These are phyloP conservation scores for Syngnathoides biaculeatus DNA, from an alignment of 2,113 vertebrate species.

Conservation along the genomic window DNA sequence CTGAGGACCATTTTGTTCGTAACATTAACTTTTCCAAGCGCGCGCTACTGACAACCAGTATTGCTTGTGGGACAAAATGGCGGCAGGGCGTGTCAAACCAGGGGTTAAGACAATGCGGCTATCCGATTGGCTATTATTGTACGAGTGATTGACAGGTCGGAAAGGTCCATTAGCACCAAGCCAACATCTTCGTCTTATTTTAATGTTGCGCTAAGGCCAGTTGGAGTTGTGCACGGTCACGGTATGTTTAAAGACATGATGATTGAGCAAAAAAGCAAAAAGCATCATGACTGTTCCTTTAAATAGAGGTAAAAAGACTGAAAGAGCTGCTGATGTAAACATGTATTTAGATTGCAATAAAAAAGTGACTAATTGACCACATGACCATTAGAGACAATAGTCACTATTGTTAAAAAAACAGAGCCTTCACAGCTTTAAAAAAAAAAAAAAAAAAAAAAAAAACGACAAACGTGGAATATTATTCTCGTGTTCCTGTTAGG, in stretches of 20 bases:
- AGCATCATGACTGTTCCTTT: neutral
- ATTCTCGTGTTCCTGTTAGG: neutral
- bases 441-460: slow-evolving; percentile 1
- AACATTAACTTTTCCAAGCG: too few relatives aligned
- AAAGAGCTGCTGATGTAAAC: slow-evolving; percentile 1
- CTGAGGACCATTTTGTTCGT: too few relatives aligned
- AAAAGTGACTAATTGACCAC: slow-evolving; percentile 67
- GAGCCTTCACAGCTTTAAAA: slow-evolving; percentile 9
- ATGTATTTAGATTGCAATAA: neutral
- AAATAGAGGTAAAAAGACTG: neutral
- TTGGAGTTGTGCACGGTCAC: neutral
- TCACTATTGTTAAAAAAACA: slow-evolving; percentile 42
- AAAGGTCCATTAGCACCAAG: neutral
- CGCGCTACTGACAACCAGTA: too few relatives aligned
- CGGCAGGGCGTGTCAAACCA: too few relatives aligned
- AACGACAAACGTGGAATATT: neutral
- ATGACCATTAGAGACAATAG: slow-evolving; percentile 67
- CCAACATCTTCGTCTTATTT: neutral
- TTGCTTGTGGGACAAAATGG: too few relatives aligned
- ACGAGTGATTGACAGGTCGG: too few relatives aligned
- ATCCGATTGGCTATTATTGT: too few relatives aligned
- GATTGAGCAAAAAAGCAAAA: neutral
- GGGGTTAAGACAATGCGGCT: too few relatives aligned
- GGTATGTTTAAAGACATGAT: neutral
- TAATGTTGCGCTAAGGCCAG: neutral